Base-by-base conservation (phyloP, 2,888 invertebrate genomes). In the Crepidodera aurea region DNA sequence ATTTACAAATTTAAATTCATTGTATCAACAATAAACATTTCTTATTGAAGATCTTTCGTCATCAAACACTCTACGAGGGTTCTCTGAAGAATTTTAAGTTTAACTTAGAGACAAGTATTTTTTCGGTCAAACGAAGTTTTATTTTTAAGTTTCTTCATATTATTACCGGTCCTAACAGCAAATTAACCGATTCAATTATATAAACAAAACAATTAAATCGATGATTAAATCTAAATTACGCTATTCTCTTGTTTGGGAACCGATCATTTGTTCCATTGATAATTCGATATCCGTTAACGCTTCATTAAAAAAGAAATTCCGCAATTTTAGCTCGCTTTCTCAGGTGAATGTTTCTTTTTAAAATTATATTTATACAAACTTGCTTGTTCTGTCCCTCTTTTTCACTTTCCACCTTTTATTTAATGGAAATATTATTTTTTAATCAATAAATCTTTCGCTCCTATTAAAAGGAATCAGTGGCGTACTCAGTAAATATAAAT, bases 291-390 rank as follows among this genome's bases (percentile, higher is more conserved):
- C 54, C 42, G 54, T 54, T 54, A 53, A 53, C 53, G 53, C 40
- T 53, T 53, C 53, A 55, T 55, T 55, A 40, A 57, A 62, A 57
- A 62, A 62, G 58, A 62, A 62, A 62, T 58, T 42, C 62, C 15
- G 7, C 27, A 56, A 13, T 39, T 53, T 40, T 39, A 50, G 8
- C 27, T 58, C 57, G 54, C 62, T 62, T 62, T 62, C 58, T 62
- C 56, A 29, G 25, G 34, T 42, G 42, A 51, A 55, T 12, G 44
- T 50, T 46, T 61, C 60, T 42, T 51, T 60, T 53, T 25, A 39
- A 53, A 5, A 51, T 37, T 10, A 37, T n/a, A n/a, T n/a, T n/a
- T n/a, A 51, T 16, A 37, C 22, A 40, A 32, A 40, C 12, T 34
- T 34, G 40, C 15, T 25, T 40, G 25, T 15, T 6, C 12, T 40